These are phyloP conservation scores for Miniopterus natalensis DNA, from an alignment of 2,113 vertebrate genomes.

Conservation along the genomic window DNA sequence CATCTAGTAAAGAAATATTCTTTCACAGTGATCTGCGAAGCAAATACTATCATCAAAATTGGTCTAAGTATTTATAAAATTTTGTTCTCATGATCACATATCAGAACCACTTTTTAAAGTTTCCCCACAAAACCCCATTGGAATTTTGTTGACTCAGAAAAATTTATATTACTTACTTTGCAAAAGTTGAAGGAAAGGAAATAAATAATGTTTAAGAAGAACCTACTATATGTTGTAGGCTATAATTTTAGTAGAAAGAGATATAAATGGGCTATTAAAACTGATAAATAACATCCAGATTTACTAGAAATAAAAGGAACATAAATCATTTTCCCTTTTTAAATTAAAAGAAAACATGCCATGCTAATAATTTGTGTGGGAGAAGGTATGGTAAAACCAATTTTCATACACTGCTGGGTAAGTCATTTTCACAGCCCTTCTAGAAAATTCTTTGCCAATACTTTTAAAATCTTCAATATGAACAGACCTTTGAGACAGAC, in stretches of 20 bases:
- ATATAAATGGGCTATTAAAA: not conserved
- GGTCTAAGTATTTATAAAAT: not conserved
- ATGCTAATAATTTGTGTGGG: not conserved
- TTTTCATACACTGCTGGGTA: not conserved
- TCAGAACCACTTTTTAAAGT: not conserved
- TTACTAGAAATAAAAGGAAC: not conserved
- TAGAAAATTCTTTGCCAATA: not conserved
- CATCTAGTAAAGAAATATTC: not conserved
- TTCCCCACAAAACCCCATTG: not conserved
- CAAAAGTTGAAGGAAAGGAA: not conserved
- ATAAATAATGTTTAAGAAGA: not conserved
- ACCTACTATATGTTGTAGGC: not conserved
- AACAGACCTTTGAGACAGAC: not conserved
- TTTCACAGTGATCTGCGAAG: not conserved
- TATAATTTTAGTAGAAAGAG: not conserved
- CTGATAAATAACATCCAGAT: not conserved
- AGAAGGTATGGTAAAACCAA: not conserved
- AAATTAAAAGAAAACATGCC: not conserved
- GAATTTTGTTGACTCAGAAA: not conserved
- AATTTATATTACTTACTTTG: not conserved
- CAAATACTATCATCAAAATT: not conserved
- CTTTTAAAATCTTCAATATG: not conserved
- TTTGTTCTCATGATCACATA: not conserved
- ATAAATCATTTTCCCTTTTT: not conserved
- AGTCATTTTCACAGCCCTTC: not conserved